Evolutionary conservation across 2,113 vertebrate genomes (phyloP).

Genomic region (Lamprologus ornatipinnis): DNA sequence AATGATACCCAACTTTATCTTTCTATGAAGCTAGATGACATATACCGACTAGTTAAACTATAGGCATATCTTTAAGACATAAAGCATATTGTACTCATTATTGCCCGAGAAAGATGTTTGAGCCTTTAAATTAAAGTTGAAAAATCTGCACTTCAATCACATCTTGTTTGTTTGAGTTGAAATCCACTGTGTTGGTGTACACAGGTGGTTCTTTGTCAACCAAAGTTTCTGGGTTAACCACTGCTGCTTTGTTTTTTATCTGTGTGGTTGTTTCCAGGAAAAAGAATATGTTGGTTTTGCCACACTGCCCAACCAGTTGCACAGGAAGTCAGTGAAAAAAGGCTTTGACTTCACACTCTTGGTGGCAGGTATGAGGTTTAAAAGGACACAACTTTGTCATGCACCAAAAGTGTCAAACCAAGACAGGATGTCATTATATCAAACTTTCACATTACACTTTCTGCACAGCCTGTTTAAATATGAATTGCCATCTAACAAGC

Average conservation of each 20-base stretch:
- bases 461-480: neutral
- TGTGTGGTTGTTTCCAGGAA: constrained; percentile 31
- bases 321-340: constrained; percentile 73
- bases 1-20: neutral
- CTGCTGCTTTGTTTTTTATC: neutral
- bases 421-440: neutral
- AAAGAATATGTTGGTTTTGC: constrained; percentile 73
- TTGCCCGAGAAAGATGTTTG: neutral
- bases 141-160: neutral
- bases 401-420: neutral
- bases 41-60: neutral
- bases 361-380: constrained; percentile 63
- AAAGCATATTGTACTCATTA: neutral
- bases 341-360: constrained; percentile 73
- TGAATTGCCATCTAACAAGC: neutral
- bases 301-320: constrained; percentile 69
- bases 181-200: neutral
- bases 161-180: neutral
- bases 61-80: neutral
- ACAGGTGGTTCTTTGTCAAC: neutral
- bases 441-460: neutral
- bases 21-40: neutral
- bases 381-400: neutral
- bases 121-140: neutral
- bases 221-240: neutral